Evolutionary conservation across 1,140 invertebrate genomes (phyloP).

Genomic region (Acromyrmex heyeri): DNA sequence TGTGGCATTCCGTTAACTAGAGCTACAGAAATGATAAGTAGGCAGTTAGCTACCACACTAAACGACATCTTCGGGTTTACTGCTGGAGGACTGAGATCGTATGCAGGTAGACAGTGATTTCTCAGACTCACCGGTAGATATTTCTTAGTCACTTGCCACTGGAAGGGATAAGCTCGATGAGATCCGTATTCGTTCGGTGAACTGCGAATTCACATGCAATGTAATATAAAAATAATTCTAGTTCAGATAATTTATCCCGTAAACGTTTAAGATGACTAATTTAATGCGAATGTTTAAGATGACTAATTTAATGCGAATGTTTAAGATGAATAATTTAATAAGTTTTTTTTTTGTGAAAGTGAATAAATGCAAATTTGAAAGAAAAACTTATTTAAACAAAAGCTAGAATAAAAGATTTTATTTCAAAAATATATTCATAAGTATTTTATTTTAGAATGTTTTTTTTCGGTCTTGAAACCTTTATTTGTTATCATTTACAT

Average conservation of each 20-base stretch:
- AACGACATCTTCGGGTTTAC: conserved; percentile 82
- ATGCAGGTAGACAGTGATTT: conserved; percentile 56
- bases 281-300: not conserved
- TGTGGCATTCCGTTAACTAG: conserved; percentile 63
- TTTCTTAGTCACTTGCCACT: conserved; percentile 55
- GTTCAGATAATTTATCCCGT: not conserved
- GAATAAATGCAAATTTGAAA: not conserved
- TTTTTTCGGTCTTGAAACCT: not conserved
- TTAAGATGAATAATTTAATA: conserved; percentile 18
- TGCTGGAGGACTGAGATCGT: conserved; percentile 50
- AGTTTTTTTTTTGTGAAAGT: not conserved
- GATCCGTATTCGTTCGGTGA: conserved; percentile 16
- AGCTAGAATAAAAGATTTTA: not conserved
- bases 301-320: conserved; percentile 5
- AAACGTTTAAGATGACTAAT: conserved; percentile 20
- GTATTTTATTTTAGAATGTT: not conserved
- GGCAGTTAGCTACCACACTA: conserved; percentile 68
- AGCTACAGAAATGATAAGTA: conserved; percentile 65
- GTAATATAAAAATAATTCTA: not conserved
- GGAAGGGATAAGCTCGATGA: conserved; percentile 65
- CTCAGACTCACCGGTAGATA: conserved; percentile 62
- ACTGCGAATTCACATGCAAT: not conserved
- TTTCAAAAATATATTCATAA: not conserved
- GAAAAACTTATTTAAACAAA: not conserved
- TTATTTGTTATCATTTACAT: not conserved